Evolutionary conservation across 2,797 vertebrate species (phyloP).

Genomic region (Spheniscus humboldti): DNA sequence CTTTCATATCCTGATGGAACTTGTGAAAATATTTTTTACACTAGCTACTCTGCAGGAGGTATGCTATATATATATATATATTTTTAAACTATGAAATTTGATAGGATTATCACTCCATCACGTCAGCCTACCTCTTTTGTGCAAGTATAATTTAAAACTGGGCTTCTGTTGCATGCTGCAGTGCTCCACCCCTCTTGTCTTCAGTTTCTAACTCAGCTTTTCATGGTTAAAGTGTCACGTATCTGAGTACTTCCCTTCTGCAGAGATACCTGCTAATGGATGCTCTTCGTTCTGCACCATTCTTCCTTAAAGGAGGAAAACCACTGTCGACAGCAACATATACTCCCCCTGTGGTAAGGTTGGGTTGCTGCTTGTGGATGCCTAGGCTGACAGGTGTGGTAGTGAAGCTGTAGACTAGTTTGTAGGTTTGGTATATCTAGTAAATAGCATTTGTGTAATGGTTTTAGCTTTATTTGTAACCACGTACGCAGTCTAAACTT

Average conservation of each 20-base stretch:
- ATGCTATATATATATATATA: neutral
- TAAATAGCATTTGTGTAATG: neutral
- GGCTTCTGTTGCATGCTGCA: neutral
- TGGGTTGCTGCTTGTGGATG: slow-evolving; percentile 37
- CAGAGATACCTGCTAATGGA: slow-evolving; percentile 40
- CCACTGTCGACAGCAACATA: slow-evolving; percentile 25
- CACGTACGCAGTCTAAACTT: neutral
- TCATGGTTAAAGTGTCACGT: slow-evolving; percentile 29
- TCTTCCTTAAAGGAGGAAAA: slow-evolving; percentile 72
- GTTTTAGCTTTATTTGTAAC: neutral
- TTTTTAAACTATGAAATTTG: neutral
- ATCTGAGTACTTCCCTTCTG: slow-evolving; percentile 48
- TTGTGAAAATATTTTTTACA: neutral
- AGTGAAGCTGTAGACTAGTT: slow-evolving; percentile 27
- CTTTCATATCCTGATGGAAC: neutral
- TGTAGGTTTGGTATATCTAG: neutral
- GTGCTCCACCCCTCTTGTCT: neutral
- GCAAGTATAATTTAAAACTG: neutral
- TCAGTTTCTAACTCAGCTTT: neutral
- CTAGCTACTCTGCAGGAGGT: neutral
- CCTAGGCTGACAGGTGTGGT: neutral
- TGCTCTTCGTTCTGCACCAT: slow-evolving; percentile 53
- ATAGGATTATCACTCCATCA: neutral
- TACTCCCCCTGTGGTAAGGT: slow-evolving; percentile 51
- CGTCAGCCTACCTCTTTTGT: neutral